A percentile compares a stretch with the other conserved stretches of the same genome.
Evolutionary conservation across 2,113 vertebrate genomes (phyloP).

Genomic region (Uria lomvia): DNA sequence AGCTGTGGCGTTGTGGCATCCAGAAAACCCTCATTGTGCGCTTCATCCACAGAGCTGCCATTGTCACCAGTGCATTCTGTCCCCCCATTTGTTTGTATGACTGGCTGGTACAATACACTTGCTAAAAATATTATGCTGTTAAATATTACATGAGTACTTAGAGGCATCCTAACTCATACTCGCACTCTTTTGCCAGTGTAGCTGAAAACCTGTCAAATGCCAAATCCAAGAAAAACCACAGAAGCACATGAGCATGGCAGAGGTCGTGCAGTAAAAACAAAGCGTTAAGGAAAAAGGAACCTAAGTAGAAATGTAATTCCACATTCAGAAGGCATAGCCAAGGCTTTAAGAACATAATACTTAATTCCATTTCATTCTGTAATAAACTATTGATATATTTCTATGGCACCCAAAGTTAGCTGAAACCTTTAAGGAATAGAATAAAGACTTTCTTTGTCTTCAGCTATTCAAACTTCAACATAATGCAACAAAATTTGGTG

Average conservation of each 20-base stretch:
- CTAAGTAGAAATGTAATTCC: neutral
- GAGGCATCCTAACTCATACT: neutral
- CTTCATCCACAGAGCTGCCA: constrained; percentile 40
- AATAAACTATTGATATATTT: neutral
- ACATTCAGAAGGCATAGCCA: neutral
- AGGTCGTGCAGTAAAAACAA: neutral
- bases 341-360: neutral
- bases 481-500: neutral
- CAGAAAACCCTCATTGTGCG: constrained; percentile 42
- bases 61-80: constrained; percentile 42
- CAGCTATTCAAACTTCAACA: neutral
- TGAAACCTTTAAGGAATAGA: neutral
- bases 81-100: constrained; percentile 21
- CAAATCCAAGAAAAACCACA: neutral
- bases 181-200: neutral
- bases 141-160: constrained; percentile 44
- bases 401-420: neutral
- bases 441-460: neutral
- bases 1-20: constrained; percentile 6
- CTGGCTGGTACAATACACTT: constrained; percentile 32
- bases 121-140: constrained; percentile 35
- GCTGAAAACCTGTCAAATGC: neutral
- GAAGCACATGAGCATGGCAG: neutral
- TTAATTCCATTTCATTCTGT: neutral
- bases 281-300: neutral